Evolutionary conservation across 2,113 vertebrate species (phyloP), one percentile per base, ranked within the genome.

Genomic region (Amblyopsis rosae): DNA sequence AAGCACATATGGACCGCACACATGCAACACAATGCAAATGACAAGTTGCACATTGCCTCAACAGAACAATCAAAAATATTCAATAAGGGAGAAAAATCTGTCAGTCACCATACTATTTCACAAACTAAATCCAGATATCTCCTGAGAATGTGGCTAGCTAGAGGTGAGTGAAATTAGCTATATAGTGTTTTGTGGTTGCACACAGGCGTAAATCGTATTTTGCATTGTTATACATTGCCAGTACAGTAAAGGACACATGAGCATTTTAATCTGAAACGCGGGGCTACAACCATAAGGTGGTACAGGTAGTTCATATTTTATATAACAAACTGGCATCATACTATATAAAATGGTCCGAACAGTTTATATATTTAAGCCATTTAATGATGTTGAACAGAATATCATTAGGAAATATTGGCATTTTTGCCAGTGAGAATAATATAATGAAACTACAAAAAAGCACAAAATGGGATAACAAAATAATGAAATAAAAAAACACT

Each of bases 261-360:
- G 67, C 67, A 82, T 72, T 67, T 71, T 68, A n/a, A 67, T 72
- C 84, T 88, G 84, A 83, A 85, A 83, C 85, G 79, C 75, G 13
- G 64, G 69, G 76, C 54, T 67, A 59, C 32, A 48, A 16, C 56
- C 47, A 69, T 26, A 88, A 85, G 81, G 80, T 84, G 79, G 81
- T 68, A 41, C 62, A 70, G 62, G 62, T 73, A 73, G 67, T 77
- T 56, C 1, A 26, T 26, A 26, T 26, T 65, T 66, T 72, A 78
- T 46, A 68, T 8, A 41, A 26, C 26, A 26, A 26, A 26, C 12
- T 76, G 65, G 53, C 67, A 73, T 64, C 57, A 58, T 12, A 26
- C 26, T 26, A 72, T 64, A 53, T 74, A 62, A 51, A 19, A 63
- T 0, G 35, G 35, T 41, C 35, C 35, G 6, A 41, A 41, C 5